A percentile compares a stretch with the other conserved stretches of the same genome.
Evolutionary conservation across 2,797 vertebrate species (phyloP).

Genomic region (Anas georgica): DNA sequence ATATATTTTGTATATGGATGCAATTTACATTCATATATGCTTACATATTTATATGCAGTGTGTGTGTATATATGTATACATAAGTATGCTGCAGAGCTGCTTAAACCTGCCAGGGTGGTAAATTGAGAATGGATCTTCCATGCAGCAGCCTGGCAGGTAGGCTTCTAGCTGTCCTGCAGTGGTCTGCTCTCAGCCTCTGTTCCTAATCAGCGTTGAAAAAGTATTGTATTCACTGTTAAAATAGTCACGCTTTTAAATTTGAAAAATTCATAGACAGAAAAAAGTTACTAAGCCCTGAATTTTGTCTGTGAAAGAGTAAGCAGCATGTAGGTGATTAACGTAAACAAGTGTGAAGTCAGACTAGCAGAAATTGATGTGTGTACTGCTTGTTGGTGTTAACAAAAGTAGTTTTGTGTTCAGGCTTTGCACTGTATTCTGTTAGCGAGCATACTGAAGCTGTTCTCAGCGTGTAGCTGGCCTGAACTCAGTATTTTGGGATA

Average conservation of each 20-base stretch:
- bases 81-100: background rate
- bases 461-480: background rate
- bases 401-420: background rate
- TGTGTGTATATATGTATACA: background rate
- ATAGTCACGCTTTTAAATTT: background rate
- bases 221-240: fast-evolving
- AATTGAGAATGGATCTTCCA: background rate
- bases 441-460: background rate
- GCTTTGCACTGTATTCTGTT: fast-evolving
- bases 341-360: background rate
- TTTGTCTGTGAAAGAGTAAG: background rate
- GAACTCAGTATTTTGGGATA: background rate
- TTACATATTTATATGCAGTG: too few relatives aligned
- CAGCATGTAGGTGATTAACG: background rate
- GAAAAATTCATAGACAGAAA: background rate
- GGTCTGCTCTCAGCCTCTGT: background rate
- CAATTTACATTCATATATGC: too few relatives aligned
- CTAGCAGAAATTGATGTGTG: background rate
- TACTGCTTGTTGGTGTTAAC: background rate
- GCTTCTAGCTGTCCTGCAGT: background rate
- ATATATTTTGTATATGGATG: too few relatives aligned
- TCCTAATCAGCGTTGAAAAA: background rate
- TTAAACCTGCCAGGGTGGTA: background rate
- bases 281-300: background rate
- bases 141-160: background rate